A percentile compares a stretch with the other conserved stretches of the same genome.
Conservation (phyloP, 2,113 vertebrate genomes). For the Oreamnos americanus region DNA sequence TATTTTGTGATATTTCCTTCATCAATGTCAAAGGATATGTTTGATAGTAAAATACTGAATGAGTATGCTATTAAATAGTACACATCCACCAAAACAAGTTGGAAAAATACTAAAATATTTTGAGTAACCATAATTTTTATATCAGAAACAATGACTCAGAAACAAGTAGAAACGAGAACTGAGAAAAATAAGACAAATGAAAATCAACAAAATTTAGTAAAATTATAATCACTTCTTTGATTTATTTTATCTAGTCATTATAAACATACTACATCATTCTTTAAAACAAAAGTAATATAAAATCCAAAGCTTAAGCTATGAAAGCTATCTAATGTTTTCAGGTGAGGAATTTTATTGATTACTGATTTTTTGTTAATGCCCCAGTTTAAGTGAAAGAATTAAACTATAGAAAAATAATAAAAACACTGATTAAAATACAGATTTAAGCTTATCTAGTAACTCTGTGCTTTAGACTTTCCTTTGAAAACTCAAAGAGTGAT, state of each 20-base stretch:
- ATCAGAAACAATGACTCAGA: not conserved
- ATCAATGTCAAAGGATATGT: not conserved
- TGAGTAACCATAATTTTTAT: not conserved
- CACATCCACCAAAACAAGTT: not conserved
- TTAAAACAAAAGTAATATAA: not conserved
- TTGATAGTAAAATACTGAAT: constrained; percentile 42
- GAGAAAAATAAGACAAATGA: constrained; percentile 10
- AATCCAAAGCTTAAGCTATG: not conserved
- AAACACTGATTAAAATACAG: not conserved
- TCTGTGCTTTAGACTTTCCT: not conserved
- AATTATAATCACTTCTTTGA: not conserved
- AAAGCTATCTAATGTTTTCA: not conserved
- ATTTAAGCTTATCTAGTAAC: not conserved
- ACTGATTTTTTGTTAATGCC: not conserved
- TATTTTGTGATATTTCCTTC: not conserved
- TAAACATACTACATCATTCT: not conserved
- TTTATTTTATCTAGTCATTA: not conserved
- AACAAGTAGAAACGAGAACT: not conserved
- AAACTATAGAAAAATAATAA: not conserved
- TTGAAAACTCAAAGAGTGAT: not conserved
- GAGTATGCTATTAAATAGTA: not conserved
- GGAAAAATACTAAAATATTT: constrained; percentile 20
- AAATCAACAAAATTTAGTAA: not conserved
- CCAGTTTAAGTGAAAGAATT: not conserved
- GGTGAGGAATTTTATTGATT: not conserved